Conservation (phyloP, 2,888 invertebrate species). For the Netelia virgata region DNA sequence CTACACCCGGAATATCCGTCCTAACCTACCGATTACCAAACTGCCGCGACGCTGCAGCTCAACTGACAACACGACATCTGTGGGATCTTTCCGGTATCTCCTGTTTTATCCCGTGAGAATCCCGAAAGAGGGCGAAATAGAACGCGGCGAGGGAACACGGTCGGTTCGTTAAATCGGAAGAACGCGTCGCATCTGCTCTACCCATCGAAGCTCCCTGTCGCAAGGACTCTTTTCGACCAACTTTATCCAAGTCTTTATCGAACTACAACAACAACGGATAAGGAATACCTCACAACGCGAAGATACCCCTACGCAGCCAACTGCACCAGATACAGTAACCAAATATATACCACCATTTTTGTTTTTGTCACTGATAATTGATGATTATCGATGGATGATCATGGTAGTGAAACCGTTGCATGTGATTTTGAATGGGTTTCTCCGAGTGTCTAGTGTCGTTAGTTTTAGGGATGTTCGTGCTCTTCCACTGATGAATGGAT, state of each 20-base stretch:
- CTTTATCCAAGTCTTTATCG: slow-evolving; percentile 14
- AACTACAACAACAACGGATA: slow-evolving; percentile 34
- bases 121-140: slow-evolving; percentile 62
- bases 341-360: slow-evolving; percentile 11
- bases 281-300: slow-evolving; percentile 34
- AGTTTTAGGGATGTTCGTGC: too few species aligned
- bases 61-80: slow-evolving; percentile 68
- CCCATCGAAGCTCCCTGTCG: slow-evolving; percentile 36
- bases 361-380: background rate
- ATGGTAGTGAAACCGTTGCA: too few species aligned
- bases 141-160: slow-evolving; percentile 33
- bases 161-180: slow-evolving; percentile 55
- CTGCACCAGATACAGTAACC: slow-evolving; percentile 62
- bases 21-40: slow-evolving; percentile 62
- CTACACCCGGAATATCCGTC: slow-evolving; percentile 22
- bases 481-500: too few species aligned
- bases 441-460: too few species aligned
- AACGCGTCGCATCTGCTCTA: slow-evolving; percentile 40
- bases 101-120: slow-evolving; percentile 44
- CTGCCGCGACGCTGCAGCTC: background rate
- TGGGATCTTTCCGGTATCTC: slow-evolving; percentile 67
- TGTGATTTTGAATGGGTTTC: too few species aligned
- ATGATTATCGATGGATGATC: too few species aligned
- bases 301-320: slow-evolving; percentile 38
- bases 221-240: slow-evolving; percentile 5